Base-by-base conservation (phyloP, 2,888 invertebrate genomes). In the Xylota segnis region DNA sequence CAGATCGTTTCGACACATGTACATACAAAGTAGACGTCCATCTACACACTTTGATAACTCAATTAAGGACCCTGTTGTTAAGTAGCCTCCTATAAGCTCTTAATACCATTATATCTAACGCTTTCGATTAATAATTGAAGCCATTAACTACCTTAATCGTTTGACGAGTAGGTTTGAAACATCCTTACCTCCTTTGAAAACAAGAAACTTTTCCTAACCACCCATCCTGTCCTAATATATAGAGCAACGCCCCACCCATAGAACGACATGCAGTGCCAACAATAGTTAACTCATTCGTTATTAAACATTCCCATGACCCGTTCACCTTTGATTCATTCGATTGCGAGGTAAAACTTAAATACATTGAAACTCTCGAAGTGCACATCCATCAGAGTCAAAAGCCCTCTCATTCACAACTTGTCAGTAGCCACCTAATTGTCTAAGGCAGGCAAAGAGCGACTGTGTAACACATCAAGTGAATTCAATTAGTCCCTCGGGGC, bases 401-500 rank as follows among this genome's bases (percentile, higher is more conserved):
- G 16, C 32, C 45, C 7, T 70, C 5, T 14, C 43, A 9, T 37
- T 54, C n/a, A 40, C 45, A 40, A 37, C 12, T 61, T 52, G 34
- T 6, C 50, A 52, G 27, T 27, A 54, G 29, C 23, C 32, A 16
- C n/a, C 18, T 37, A 68, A 58, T 56, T 50, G 29, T 58, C 27
- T 43, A 43, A 4, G 23, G n/a, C 50, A 14, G 7, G 5, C 9
- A 29, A 16, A 10, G 23, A 34, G n/a, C 14, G 18, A 52, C 45
- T 43, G n/a, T 29, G 18, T 29, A 27, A 52, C 56, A 47, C 47
- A 81, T 81, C 61, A 50, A 52, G 58, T 10, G 50, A 76, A 76
- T 82, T 76, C 70, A 76, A 82, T 82, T 82, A 76, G 58, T n/a
- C 37, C 70, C 56, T 45, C 27, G 59, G 47, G n/a, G 40, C 23